These are phyloP conservation scores for Urocolius indicus DNA, from an alignment of 2,113 vertebrate genomes.

Conservation along the genomic window DNA sequence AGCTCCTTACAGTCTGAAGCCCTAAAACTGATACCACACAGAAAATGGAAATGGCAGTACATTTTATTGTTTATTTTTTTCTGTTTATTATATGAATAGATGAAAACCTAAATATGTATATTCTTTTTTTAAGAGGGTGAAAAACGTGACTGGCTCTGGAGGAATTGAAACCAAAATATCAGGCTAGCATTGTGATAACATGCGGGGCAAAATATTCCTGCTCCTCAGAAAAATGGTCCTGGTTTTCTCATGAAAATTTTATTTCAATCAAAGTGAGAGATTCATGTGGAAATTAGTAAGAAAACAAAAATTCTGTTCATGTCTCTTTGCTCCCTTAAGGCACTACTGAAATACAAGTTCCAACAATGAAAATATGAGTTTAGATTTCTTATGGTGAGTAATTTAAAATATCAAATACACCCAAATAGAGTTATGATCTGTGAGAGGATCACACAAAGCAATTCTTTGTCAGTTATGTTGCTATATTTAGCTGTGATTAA, in stretches of 20 bases:
- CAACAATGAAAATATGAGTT: neutral
- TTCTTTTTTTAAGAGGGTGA: neutral
- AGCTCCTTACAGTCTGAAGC: neutral
- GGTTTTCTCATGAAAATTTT: neutral
- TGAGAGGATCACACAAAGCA: neutral
- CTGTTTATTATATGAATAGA: neutral
- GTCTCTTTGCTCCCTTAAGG: neutral
- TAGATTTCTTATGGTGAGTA: neutral
- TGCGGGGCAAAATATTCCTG: neutral
- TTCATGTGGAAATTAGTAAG: neutral
- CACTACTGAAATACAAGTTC: neutral
- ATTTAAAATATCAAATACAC: neutral
- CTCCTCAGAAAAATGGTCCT: neutral
- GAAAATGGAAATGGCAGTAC: neutral
- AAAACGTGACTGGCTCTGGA: neutral
- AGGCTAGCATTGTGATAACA: neutral
- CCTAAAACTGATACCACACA: neutral
- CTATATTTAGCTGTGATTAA: neutral
- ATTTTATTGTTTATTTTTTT: neutral
- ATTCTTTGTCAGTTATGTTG: neutral
- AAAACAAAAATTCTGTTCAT: neutral
- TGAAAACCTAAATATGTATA: fast-evolving
- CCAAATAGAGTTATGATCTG: neutral
- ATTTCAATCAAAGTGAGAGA: neutral
- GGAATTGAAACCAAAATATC: neutral